phyloP scores from a whole-genome alignment of 2,797 vertebrate genomes.

The Percopsis omiscomaycus region DNA sequence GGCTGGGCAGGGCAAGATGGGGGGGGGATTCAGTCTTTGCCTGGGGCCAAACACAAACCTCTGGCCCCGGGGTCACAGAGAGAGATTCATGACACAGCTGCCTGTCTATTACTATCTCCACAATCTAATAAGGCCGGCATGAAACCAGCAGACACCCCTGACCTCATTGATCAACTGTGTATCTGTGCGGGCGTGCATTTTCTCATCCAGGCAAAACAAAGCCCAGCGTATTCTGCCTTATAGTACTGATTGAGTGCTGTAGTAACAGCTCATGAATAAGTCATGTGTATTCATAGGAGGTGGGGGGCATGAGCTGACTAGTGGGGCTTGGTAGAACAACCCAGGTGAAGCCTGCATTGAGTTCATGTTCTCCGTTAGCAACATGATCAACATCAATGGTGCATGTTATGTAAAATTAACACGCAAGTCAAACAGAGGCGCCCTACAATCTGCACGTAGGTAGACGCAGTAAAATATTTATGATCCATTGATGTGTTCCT shows the following conservation, averaged over 20 bases:
- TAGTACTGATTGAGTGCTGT: constrained; percentile 32
- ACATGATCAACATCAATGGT: constrained; percentile 43
- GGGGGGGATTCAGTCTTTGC: constrained; percentile 36
- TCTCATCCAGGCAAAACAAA: constrained; percentile 29
- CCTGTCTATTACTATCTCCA: constrained; percentile 67
- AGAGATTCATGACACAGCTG: constrained; percentile 66
- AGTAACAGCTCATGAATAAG: constrained; percentile 50
- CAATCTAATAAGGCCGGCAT: constrained; percentile 61
- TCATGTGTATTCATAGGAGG: constrained; percentile 38
- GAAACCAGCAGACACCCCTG: constrained; percentile 44
- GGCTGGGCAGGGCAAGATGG: constrained; percentile 4
- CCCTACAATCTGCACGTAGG: constrained; percentile 60
- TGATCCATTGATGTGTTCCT: constrained; percentile 68
- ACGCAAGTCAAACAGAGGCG: constrained; percentile 54
- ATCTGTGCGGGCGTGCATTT: constrained; percentile 18
- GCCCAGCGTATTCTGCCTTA: constrained; percentile 40
- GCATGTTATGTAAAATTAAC: constrained; percentile 43
- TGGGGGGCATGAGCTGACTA: constrained; percentile 29
- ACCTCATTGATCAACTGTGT: constrained; percentile 56
- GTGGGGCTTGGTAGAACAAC: constrained; percentile 12
- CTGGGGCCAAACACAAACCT: constrained; percentile 56
- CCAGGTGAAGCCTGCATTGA: constrained; percentile 12
- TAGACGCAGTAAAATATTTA: constrained; percentile 74
- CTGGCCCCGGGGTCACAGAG: constrained; percentile 51
- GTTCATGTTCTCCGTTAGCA: constrained; percentile 34